Evolutionary conservation across 2,113 vertebrate species (phyloP).

Genomic region (Passer montanus): DNA sequence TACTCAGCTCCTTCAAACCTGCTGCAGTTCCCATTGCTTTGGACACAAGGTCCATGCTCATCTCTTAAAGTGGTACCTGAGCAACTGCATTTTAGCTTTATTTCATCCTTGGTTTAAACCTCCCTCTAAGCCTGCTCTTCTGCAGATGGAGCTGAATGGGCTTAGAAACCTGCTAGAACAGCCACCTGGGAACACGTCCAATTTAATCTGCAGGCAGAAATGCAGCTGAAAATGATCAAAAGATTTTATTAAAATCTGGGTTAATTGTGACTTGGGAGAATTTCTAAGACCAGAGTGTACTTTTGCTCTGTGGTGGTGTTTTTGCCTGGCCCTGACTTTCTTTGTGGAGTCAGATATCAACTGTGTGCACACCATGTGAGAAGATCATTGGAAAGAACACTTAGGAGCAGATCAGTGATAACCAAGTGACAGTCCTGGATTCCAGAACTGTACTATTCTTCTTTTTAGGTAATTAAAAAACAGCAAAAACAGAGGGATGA

Average conservation of each 20-base stretch:
- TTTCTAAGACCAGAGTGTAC: neutral
- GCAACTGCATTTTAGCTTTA: neutral
- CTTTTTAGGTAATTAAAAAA: neutral
- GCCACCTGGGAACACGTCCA: slow-evolving; percentile 5
- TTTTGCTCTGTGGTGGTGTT: neutral
- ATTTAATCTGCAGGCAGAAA: slow-evolving; percentile 21
- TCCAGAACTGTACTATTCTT: neutral
- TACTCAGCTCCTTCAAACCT: neutral
- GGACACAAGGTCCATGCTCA: neutral
- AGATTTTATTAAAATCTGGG: slow-evolving; percentile 38
- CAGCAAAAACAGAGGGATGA: neutral
- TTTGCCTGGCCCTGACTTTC: neutral
- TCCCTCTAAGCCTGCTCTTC: neutral
- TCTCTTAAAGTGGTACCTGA: neutral
- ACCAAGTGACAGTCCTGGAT: neutral
- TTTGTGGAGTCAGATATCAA: neutral
- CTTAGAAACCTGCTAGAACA: neutral
- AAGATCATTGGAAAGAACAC: neutral
- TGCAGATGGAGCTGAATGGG: neutral
- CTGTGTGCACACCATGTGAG: neutral
- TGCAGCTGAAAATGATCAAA: slow-evolving; percentile 34
- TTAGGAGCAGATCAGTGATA: neutral
- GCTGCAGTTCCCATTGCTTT: neutral
- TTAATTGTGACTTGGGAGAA: slow-evolving; percentile 46
- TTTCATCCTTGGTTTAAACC: neutral